A percentile compares a stretch with the other conserved stretches of the same genome.
These are phyloP conservation scores for Hemitrygon akajei DNA, from an alignment of 2,797 vertebrate genomes.

Conservation along the genomic window DNA sequence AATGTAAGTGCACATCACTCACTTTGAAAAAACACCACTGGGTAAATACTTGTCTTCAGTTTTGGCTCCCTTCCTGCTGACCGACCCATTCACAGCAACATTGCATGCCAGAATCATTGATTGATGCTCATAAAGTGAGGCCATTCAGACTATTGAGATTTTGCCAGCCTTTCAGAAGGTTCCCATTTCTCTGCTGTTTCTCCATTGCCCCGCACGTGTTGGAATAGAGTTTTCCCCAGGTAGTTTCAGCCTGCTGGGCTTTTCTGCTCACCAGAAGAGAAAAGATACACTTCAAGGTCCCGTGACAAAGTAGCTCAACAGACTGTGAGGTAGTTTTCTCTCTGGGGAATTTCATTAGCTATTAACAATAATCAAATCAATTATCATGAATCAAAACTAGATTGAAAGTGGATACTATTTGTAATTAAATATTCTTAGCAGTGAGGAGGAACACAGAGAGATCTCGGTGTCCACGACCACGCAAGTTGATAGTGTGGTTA, in stretches of 20 bases:
- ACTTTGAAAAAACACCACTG: too few species aligned
- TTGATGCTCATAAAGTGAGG: not conserved
- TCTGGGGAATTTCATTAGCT: not conserved
- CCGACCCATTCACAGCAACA: not conserved
- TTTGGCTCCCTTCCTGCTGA: not conserved
- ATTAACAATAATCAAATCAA: not conserved
- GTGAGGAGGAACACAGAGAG: too few species aligned
- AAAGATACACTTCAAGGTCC: not conserved
- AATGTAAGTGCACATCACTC: constrained; percentile 63
- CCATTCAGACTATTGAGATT: not conserved
- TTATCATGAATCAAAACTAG: not conserved
- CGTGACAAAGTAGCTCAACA: not conserved
- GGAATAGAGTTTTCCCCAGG: not conserved
- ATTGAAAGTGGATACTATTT: not conserved
- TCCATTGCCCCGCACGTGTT: not conserved
- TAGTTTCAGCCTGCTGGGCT: not conserved
- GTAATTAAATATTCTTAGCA: not conserved
- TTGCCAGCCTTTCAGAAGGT: not conserved
- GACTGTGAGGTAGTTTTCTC: not conserved
- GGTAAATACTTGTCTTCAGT: not conserved
- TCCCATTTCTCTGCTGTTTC: not conserved
- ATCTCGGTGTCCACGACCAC: too few species aligned
- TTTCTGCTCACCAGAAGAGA: not conserved
- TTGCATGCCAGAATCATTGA: not conserved
- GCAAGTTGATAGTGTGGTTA: too few species aligned